Evolutionary conservation across 2,888 invertebrate genomes (phyloP).

Genomic region (Acanthosepion pharaonis): DNA sequence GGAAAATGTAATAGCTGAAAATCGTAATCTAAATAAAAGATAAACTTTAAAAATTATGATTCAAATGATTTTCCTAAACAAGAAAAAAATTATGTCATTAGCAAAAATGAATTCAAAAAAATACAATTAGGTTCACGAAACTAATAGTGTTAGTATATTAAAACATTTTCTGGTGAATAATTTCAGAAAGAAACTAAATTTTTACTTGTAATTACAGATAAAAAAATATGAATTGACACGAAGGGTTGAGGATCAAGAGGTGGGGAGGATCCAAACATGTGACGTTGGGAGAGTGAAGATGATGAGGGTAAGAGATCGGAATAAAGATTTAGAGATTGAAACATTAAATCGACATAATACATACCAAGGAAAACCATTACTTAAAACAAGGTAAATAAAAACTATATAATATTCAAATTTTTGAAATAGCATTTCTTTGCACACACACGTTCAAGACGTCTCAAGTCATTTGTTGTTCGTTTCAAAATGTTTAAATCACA

Average conservation of each 20-base stretch:
- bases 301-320: background rate
- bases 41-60: too few species aligned
- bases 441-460: too few species aligned
- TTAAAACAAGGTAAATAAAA: too few species aligned
- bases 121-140: background rate
- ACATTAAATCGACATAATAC: too few species aligned
- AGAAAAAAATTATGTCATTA: background rate
- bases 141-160: background rate
- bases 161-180: background rate
- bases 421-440: too few species aligned
- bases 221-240: background rate
- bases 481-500: too few species aligned
- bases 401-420: too few species aligned
- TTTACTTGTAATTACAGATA: background rate
- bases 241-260: background rate
- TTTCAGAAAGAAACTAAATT: background rate
- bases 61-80: background rate
- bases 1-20: too few species aligned
- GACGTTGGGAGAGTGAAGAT: background rate
- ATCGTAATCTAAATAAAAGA: too few species aligned
- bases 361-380: too few species aligned
- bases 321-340: too few species aligned
- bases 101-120: background rate
- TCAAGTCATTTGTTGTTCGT: too few species aligned
- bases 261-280: background rate